Evolutionary conservation across 1,140 invertebrate species (phyloP), one percentile per base, ranked within the genome.

Genomic region (Drosophila repleta): DNA sequence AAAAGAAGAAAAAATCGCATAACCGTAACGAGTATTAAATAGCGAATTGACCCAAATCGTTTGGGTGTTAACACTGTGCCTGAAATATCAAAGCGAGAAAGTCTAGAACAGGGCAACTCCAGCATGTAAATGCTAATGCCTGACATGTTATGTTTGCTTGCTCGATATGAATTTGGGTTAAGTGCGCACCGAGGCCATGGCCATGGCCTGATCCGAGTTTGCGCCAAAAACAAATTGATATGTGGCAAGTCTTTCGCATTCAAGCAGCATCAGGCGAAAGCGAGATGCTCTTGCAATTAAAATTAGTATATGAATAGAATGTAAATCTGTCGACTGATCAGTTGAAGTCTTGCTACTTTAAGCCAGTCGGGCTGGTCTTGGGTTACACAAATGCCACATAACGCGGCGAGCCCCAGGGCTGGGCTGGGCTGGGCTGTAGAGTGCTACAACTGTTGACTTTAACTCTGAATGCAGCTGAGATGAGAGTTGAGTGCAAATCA

Each of bases 11-110:
- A 29, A 81, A 80, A 63, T 78, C 46, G 69, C 62, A 78, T 64
- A 83, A 62, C 53, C 75, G 74, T 76, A 76, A 73, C 75, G 75
- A 76, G 75, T 78, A 78, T 73, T 78, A 78, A 78, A 78, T 78
- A 68, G 62, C 66, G 57, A 83, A 84, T 66, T 83, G 80, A 83
- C 79, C 79, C 76, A 84, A 84, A 84, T 83, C 26, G 18, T 24
- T 49, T 20, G 57, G 51, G 39, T 37, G 48, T 21, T 46, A 53
- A 51, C 61, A 68, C 24, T 69, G 63, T 60, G 63, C 67, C 48
- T 64, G 45, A 57, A 71, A 66, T 66, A 53, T 45, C 35, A n/a
- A 70, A 55, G 11, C 49, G 45, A 66, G 64, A 66, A 64, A 70
- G 67, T 64, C 24, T 21, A 51, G 20, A 26, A 21, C 43, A 17